Percentiles rank a stretch among this genome's conserved stretches.
Evolutionary conservation across 2,113 vertebrate genomes (phyloP).

Genomic region (Eudyptes chrysolophus): DNA sequence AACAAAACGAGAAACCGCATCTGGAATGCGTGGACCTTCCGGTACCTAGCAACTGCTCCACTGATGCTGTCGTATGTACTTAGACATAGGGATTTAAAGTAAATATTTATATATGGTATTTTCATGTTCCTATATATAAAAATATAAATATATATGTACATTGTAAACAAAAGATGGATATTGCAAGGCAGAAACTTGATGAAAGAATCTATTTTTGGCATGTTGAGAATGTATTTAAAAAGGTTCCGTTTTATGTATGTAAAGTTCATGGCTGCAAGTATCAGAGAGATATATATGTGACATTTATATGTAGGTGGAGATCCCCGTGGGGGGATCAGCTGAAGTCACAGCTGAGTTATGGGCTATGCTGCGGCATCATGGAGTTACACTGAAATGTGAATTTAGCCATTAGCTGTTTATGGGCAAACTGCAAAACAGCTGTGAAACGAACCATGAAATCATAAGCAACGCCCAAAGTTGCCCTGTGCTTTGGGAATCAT

Average conservation of each 20-base stretch:
- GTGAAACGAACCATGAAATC: not conserved
- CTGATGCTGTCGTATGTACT: not conserved
- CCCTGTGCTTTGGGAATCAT: not conserved
- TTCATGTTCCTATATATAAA: conserved; percentile 33
- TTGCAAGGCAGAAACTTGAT: conserved; percentile 13
- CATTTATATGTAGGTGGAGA: not conserved
- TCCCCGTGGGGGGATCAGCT: not conserved
- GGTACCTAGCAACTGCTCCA: not conserved
- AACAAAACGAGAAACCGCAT: not conserved
- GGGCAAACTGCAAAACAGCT: not conserved
- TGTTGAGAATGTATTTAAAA: conserved; percentile 39
- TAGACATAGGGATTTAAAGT: conserved; percentile 2
- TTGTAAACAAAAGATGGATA: conserved; percentile 18
- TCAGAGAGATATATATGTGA: not conserved
- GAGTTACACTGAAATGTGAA: conserved; percentile 1
- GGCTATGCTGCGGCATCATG: not conserved
- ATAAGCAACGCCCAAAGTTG: not conserved
- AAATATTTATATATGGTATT: conserved; percentile 52
- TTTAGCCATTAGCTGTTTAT: conserved; percentile 15
- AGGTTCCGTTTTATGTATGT: not conserved
- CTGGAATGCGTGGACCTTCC: not conserved
- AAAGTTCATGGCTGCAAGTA: not conserved
- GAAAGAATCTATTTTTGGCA: conserved; percentile 65
- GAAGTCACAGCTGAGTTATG: not conserved
- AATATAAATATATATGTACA: not conserved